Base-by-base conservation (phyloP, 2,113 vertebrate species). In the Malurus alboscapulatus region DNA sequence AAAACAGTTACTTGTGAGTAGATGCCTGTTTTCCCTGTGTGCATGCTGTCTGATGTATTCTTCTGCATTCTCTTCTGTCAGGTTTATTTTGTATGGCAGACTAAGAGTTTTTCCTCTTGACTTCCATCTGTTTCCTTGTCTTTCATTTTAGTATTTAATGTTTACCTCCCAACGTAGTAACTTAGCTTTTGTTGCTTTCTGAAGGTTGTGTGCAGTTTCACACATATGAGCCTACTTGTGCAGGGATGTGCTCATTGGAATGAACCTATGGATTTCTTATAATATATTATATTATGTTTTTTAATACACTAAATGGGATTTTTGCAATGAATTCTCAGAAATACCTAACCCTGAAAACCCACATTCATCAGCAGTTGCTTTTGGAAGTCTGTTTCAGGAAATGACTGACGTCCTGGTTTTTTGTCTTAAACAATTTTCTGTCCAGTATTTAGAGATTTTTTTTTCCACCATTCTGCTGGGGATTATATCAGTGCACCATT, bases 1-100 rank as follows among this genome's bases (percentile, higher is more conserved):
- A 44, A 59, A 63, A 51, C 26, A 86, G 14, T 55, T 79, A 55
- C 42, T 76, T 62, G 59, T 92, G 76, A 91, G 69, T 79, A 84
- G 75, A 77, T 93, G 20, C 17, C 5, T 83, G 30, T 84, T 95
- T 92, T 75, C 53, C 34, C 4, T 3, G 9, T 36, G 61, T 53
- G 22, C 5, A 2, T 44, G 55, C 38, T 47, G 58, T 59, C 40
- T 47, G n/a, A 89, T 66, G 59, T 0, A 4, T 58, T 92, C 55
- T 84, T 79, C 61, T 53, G 38, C 38, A 38, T 38, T 38, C 38
- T 38, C 38, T 38, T 38, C 38, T 38, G n/a, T 58, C 24, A 48
- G 45, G 9, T 40, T 9, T 25, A 9, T n/a, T 87, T 89, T 47
- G 57, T 9, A n/a, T 27, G 9, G 18, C 32, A 25, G 30, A 13